These are phyloP conservation scores for Morpho achilles DNA, from an alignment of 2,888 invertebrate species.

Conservation along the genomic window DNA sequence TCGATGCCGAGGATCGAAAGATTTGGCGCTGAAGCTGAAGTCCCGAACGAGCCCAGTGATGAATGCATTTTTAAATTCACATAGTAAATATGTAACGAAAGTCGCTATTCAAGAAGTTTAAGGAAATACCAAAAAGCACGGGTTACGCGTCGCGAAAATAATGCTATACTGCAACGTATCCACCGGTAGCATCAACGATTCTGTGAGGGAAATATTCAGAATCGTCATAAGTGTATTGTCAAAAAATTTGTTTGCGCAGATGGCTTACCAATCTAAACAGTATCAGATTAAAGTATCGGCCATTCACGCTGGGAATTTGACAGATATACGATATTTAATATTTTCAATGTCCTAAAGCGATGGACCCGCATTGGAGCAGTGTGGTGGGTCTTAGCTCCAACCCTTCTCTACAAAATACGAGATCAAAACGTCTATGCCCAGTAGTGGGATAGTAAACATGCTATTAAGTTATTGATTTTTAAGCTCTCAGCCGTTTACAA, in stretches of 20 bases:
- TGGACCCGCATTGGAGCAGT: too few species aligned
- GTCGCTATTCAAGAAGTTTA: neutral
- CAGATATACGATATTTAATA: too few species aligned
- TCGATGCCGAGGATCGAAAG: conserved; percentile 1
- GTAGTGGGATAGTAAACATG: too few species aligned
- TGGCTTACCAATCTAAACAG: conserved; percentile 15
- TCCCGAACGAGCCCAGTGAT: neutral
- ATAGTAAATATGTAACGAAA: neutral
- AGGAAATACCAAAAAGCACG: conserved; percentile 12
- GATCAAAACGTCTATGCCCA: too few species aligned
- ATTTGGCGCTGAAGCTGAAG: conserved; percentile 7
- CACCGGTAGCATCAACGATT: conserved; percentile 22
- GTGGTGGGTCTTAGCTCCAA: too few species aligned
- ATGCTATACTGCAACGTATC: conserved; percentile 26
- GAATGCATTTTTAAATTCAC: neutral
- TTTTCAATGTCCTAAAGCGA: too few species aligned
- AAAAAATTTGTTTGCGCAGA: conserved; percentile 29
- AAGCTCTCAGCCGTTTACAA: too few species aligned
- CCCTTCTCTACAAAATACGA: too few species aligned
- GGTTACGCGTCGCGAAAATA: conserved; percentile 27
- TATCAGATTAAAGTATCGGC: neutral
- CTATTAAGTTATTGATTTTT: too few species aligned
- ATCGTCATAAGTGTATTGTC: conserved; percentile 29
- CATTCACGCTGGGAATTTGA: too few species aligned
- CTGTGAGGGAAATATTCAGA: conserved; percentile 28